A percentile compares a stretch with the other conserved stretches of the same genome.
These are phyloP conservation scores for Elephas maximus DNA, from an alignment of 2,113 vertebrate species.

Conservation along the genomic window DNA sequence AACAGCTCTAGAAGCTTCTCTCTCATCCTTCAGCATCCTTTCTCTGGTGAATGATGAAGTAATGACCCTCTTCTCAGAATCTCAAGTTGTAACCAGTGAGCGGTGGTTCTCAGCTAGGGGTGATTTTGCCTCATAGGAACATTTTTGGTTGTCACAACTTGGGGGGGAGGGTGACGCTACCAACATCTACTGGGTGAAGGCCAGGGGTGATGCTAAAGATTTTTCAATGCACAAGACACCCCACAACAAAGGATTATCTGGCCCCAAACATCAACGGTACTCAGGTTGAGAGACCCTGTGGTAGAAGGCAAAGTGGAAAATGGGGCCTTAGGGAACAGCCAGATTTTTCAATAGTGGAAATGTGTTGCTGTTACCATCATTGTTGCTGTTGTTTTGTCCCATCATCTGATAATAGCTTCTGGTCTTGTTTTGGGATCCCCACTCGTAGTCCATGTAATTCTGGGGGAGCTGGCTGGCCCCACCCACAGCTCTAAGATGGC, in stretches of 20 bases:
- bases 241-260: not conserved
- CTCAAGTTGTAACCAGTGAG: not conserved
- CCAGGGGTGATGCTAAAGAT: not conserved
- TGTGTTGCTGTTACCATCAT: not conserved
- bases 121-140: not conserved
- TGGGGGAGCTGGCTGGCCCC: not conserved
- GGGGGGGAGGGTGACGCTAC: not conserved
- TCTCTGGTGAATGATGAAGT: not conserved
- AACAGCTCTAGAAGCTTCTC: not conserved
- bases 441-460: not conserved
- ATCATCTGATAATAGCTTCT: not conserved
- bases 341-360: not conserved
- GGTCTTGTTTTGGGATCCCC: not conserved
- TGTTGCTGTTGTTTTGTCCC: not conserved
- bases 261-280: not conserved
- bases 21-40: accelerated
- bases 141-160: not conserved
- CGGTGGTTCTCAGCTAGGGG: not conserved
- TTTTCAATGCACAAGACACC: not conserved
- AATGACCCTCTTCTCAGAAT: not conserved
- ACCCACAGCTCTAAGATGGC: too few species aligned
- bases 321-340: not conserved
- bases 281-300: not conserved
- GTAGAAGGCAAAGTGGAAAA: not conserved
- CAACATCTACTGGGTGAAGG: too few species aligned